These are phyloP conservation scores for Aleadryas rufinucha DNA, from an alignment of 2,113 vertebrate genomes.

Conservation along the genomic window DNA sequence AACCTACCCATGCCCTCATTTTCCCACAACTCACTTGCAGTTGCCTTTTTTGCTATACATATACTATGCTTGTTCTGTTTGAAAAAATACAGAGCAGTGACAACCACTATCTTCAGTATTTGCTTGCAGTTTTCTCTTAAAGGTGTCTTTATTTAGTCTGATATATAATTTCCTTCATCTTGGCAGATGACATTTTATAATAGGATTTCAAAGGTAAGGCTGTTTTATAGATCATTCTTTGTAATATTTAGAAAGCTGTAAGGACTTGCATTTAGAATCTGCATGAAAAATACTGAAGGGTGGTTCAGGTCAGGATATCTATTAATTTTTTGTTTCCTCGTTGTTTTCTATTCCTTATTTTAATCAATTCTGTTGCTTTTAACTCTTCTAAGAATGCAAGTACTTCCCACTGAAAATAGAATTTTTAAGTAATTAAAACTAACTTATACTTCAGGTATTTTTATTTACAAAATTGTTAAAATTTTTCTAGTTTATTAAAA, in stretches of 20 bases:
- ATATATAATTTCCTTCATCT: neutral
- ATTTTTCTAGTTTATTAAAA: neutral
- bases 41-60: neutral
- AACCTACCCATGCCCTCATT: neutral
- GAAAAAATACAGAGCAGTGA: neutral
- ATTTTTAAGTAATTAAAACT: neutral
- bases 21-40: neutral
- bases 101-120: neutral
- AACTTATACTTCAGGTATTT: neutral
- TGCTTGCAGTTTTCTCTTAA: neutral
- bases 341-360: neutral
- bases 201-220: constrained; percentile 5
- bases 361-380: neutral
- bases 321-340: neutral
- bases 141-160: neutral
- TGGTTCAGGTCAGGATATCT: neutral
- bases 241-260: neutral
- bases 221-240: neutral
- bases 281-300: neutral
- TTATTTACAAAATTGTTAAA: neutral
- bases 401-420: neutral
- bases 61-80: neutral
- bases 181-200: neutral
- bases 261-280: neutral
- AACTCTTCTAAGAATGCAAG: neutral